Base-by-base conservation (phyloP, 2,113 vertebrate species). In the Morone chrysops region DNA sequence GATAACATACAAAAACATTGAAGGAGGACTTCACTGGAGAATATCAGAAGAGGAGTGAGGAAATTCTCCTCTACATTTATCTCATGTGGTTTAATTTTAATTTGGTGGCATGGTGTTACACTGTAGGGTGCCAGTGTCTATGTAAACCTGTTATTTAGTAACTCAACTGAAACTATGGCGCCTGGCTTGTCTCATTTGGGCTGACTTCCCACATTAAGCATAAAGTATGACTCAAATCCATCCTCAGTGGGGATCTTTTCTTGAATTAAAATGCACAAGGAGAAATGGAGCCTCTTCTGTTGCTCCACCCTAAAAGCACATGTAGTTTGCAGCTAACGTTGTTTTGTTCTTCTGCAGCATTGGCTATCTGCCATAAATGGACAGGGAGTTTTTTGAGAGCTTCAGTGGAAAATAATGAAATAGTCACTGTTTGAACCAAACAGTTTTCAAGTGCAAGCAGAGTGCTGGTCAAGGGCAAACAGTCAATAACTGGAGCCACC, bases 111-210 rank as follows among this genome's bases (percentile, higher is more conserved):
- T 65, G 71, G 70, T 81, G 70, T 63, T 69, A 67, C 62, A 53
- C 76, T 66, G 56, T 50, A 31, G 66, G 71, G 76, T 62, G 75
- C 62, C 84, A 51, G 14, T 50, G 65, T 80, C 74, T 65, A 75
- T 36, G 83, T 90, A 84, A 92, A 81, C 75, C 78, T 88, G 78
- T 90, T 82, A 71, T 45, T 87, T 73, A 90, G 74, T 77, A 79
- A 78, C 77, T 89, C 78, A 71, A 36, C 22, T 81, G 87, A 76
- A 59, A 69, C 61, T 61, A 73, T 5, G 1, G 48, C n/a, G 3
- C 22, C 20, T 2, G 5, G 10, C 81, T 85, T 80, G 70, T 53
- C 51, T 59, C 43, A 80, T 87, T 76, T 72, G 75, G 61, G 61
- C 54, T 67, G 66, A 83, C 87, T 88, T 88, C 72, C 81, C 76